These are phyloP conservation scores for Pelecanoides urinatrix DNA, from an alignment of 2,113 vertebrate species.

Conservation along the genomic window DNA sequence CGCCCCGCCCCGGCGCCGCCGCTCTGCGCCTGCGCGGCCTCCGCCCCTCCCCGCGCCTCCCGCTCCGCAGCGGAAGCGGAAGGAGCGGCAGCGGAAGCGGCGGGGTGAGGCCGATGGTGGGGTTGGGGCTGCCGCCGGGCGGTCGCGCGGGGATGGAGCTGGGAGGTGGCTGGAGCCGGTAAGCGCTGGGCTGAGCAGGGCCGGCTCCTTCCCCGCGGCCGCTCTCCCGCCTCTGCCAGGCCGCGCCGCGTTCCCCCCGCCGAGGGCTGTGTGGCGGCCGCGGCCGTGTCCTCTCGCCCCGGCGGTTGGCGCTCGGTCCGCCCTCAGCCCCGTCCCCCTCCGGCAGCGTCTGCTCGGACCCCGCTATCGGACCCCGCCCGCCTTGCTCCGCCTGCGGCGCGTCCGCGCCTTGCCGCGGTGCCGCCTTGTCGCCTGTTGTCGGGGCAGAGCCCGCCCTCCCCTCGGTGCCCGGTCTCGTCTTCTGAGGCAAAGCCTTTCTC, in stretches of 20 bases:
- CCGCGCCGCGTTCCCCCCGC: neutral
- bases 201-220: neutral
- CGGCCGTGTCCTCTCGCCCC: neutral
- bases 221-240: neutral
- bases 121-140: neutral
- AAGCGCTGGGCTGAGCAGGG: neutral
- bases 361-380: neutral
- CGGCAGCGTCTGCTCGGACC: neutral
- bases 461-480: no score
- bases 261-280: no score
- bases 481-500: fast-evolving
- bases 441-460: neutral
- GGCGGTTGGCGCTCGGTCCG: neutral
- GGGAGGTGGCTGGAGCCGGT: neutral
- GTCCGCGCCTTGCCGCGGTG: neutral
- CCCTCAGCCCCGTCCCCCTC: neutral
- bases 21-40: no score
- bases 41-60: no score
- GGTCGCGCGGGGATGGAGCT: neutral
- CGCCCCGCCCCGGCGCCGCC: no score
- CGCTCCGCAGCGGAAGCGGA: no score
- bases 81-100: neutral
- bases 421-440: no score
- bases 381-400: neutral
- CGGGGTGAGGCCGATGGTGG: neutral